Evolutionary conservation across 2,797 vertebrate species (phyloP).

Genomic region (Bovichtus diacanthus): DNA sequence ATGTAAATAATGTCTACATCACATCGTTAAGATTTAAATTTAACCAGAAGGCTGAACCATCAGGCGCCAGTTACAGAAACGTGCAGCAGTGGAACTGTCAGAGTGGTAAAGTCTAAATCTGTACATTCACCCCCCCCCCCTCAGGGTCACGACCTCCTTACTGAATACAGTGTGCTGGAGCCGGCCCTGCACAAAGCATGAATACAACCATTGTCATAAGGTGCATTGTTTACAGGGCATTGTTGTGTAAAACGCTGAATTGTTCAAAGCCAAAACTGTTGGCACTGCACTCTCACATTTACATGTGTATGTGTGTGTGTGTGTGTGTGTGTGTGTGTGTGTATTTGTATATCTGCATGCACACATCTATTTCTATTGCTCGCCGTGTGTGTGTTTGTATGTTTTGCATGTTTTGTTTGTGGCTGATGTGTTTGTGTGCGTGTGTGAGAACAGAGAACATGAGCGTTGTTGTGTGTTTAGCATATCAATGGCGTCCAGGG

Average conservation of each 20-base stretch:
- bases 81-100: not conserved
- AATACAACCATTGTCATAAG: slow-evolving; percentile 55
- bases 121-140: not conserved
- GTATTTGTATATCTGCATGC: slow-evolving; percentile 47
- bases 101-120: not conserved
- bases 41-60: not conserved
- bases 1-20: not conserved
- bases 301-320: slow-evolving; percentile 43
- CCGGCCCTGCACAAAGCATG: slow-evolving; percentile 42
- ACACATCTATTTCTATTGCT: slow-evolving; percentile 20
- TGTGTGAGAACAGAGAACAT: slow-evolving; percentile 28
- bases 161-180: slow-evolving; percentile 44
- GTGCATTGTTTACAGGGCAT: slow-evolving; percentile 52
- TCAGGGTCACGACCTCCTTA: slow-evolving; percentile 40
- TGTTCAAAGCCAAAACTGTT: slow-evolving; percentile 73
- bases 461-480: slow-evolving; percentile 71
- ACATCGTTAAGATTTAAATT: not conserved
- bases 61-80: not conserved
- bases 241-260: slow-evolving; percentile 79
- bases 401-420: slow-evolving; percentile 38
- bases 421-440: slow-evolving; percentile 17
- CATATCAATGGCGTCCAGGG: slow-evolving; percentile 82
- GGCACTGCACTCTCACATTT: slow-evolving; percentile 74
- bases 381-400: slow-evolving; percentile 27
- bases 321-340: slow-evolving; percentile 28